Conservation (phyloP, 2,113 vertebrate genomes). For the Verasper variegatus region DNA sequence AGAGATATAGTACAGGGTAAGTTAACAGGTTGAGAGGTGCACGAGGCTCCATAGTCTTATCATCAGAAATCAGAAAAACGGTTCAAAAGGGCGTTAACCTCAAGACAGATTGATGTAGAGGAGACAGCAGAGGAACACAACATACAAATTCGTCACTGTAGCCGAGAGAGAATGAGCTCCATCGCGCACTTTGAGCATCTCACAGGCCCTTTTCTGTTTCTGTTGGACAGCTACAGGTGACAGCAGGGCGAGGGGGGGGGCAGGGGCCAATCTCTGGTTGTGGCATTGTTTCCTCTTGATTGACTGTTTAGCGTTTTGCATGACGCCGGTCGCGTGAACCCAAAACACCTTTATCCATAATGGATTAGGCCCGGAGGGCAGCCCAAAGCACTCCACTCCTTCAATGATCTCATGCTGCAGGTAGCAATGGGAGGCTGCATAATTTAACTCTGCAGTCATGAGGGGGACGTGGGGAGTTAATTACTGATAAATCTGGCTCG, state of each 20-base stretch:
- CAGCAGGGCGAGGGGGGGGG: slow-evolving; percentile 24
- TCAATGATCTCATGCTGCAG: slow-evolving; percentile 55
- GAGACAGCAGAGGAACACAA: slow-evolving; percentile 64
- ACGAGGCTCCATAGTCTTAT: slow-evolving; percentile 66
- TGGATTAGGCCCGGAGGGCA: slow-evolving; percentile 66
- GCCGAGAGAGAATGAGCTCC: slow-evolving; percentile 57
- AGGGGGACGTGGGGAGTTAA: slow-evolving; percentile 54
- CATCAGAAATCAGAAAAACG: slow-evolving; percentile 45
- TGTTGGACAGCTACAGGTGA: neutral
- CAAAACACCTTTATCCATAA: slow-evolving; percentile 66
- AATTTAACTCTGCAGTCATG: slow-evolving; percentile 63
- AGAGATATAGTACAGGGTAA: slow-evolving; percentile 83
- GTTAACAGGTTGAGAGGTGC: slow-evolving; percentile 75
- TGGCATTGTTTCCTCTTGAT: slow-evolving; percentile 39
- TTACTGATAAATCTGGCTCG: slow-evolving; percentile 66
- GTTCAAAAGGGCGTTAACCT: slow-evolving; percentile 78
- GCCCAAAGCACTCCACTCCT: slow-evolving; percentile 43
- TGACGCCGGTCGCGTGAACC: slow-evolving; percentile 27
- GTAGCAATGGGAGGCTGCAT: slow-evolving; percentile 44
- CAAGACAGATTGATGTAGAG: slow-evolving; percentile 60
- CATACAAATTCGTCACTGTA: slow-evolving; percentile 61
- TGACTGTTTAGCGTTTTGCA: slow-evolving; percentile 24
- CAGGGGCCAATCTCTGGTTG: slow-evolving; percentile 5
- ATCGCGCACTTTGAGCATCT: slow-evolving; percentile 19
- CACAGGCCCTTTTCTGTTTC: slow-evolving; percentile 5